These are phyloP conservation scores for Heliconius nattereri DNA, from an alignment of 1,140 invertebrate species.

Conservation along the genomic window DNA sequence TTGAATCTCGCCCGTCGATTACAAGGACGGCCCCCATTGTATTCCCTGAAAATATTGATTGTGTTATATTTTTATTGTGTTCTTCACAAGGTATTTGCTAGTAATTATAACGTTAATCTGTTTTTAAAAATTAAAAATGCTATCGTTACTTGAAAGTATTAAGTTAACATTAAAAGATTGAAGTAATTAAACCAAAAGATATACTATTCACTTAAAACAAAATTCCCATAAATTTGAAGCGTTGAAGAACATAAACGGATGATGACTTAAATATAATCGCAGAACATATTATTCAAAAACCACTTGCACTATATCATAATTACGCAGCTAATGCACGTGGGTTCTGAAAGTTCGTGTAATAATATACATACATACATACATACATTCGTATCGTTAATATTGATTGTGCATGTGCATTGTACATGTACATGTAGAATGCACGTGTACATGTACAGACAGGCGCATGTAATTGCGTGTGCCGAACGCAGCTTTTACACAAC, in stretches of 20 bases:
- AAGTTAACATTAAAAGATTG: too few relatives aligned
- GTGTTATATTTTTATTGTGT: neutral
- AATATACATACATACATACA: slow-evolving; percentile 42
- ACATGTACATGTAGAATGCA: slow-evolving; percentile 66
- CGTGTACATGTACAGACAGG: slow-evolving; percentile 51
- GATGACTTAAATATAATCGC: neutral
- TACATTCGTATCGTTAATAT: slow-evolving; percentile 73
- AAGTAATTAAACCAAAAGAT: neutral
- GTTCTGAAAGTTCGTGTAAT: slow-evolving; percentile 41
- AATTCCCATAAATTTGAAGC: neutral
- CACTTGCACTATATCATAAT: slow-evolving; percentile 22
- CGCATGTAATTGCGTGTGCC: slow-evolving; percentile 78
- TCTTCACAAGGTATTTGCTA: neutral
- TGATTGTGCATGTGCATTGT: slow-evolving; percentile 61
- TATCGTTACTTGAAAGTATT: neutral
- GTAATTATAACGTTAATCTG: neutral
- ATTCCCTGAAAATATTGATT: slow-evolving; percentile 24
- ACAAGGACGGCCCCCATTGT: slow-evolving; percentile 46
- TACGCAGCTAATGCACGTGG: slow-evolving; percentile 19
- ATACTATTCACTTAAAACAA: neutral
- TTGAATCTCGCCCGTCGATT: slow-evolving; percentile 60
- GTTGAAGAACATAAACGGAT: neutral
- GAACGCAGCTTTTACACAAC: slow-evolving; percentile 77
- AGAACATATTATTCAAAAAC: neutral
- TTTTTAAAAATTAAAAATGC: neutral